Base-by-base conservation (phyloP, 1,140 invertebrate species). In the Grapholita molesta region DNA sequence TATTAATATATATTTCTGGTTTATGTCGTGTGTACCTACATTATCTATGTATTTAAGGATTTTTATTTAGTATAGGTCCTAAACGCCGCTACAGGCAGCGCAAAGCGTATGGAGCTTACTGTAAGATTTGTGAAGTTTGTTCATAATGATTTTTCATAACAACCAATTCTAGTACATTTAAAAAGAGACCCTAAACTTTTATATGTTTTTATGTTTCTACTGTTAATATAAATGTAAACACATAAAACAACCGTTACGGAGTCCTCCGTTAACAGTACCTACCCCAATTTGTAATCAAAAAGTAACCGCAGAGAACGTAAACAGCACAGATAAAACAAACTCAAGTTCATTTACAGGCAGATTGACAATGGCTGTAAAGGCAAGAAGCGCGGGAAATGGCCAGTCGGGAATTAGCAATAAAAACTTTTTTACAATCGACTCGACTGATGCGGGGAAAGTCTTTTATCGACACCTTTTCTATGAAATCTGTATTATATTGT, bases 341-440 rank as follows among this genome's bases (percentile, higher is more conserved):
- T 23, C 48, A 66, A 66, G 69, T 70, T 66, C 28, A 70, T 70
- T 66, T 66, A 66, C 69, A 61, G 48, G 55, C 48, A 65, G 64
- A 69, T 69, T 69, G 68, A 69, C 68, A 64, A 64, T 33, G 57
- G 73, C 71, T 75, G 75, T 71, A 79, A 79, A 86, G 87, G 86
- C 86, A 88, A 86, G 85, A 86, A 85, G 74, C 70, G 77, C 76
- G 67, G 64, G 78, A 87, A 86, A 61, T 28, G 55, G 55, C 55
- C 42, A 48, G 42, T 8, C n/a, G 55, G 55, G 55, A 61, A 61
- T 61, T 61, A 32, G 55, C 55, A 28, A 61, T 61, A 61, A 61
- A 61, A 61, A 61, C 55, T 88, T 90, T 88, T 87, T 90, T 84
- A 85, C 85, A 86, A 86, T 89, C 86, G 24, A 15, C 42, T 5